Base-by-base conservation (phyloP, 2,888 invertebrate genomes). In the Rhopalosiphum nymphaeae region DNA sequence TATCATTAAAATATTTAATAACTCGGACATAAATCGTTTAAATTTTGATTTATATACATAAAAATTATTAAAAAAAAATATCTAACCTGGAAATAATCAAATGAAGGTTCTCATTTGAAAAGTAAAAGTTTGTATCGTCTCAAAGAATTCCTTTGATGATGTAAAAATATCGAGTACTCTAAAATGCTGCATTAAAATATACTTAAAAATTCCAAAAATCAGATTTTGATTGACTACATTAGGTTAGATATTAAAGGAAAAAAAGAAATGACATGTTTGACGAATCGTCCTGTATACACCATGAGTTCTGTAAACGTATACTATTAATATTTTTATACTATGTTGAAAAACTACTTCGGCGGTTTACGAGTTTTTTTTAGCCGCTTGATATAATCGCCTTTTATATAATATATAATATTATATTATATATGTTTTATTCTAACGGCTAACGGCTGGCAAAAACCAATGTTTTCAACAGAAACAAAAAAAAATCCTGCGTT, bases 391-490 rank as follows among this genome's bases (percentile, higher is more conserved):
- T n/a, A n/a, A 49, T n/a, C 53, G 53, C n/a, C 5, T n/a, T n/a
- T 89, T 67, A 46, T 49, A 36, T n/a, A 67, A n/a, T 29, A 67
- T 67, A 67, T 10, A 61, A 67, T 67, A 78, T 78, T 11, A 42
- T 36, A 36, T 36, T 26, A 26, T 56, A 89, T 53, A 42, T n/a
- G 25, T 53, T 53, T 53, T 56, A 84, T 53, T 56, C 10, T 42
- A 42, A 16, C 21, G 53, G 61, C 21, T 56, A 57, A 67, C 25
- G 16, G 26, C 29, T 49, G 36, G 49, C 42, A n/a, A 67, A 53
- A 88, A 92, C 57, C 46, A 13, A 57, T 86, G 57, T 92, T 92
- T 57, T 86, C 46, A 26, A 53, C 10, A 29, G 61, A 53, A 49
- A 53, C 53, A 42, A 88, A 88, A 88, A 53, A 92, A 61, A 57